Conservation (phyloP, 2,888 invertebrate genomes). For the Thumatha senex region DNA sequence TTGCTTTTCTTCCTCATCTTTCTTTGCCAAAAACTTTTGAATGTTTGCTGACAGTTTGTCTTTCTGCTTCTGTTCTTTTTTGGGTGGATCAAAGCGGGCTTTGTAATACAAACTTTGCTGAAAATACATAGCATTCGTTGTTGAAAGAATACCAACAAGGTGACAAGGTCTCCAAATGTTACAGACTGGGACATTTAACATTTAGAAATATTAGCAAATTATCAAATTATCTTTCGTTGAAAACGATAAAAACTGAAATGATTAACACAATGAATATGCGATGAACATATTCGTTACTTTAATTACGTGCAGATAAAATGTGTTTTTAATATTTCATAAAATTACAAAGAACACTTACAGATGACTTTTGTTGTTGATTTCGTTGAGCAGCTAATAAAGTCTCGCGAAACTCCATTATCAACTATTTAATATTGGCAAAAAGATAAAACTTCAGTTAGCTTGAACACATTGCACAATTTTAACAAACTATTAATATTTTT, state of each 20-base stretch:
- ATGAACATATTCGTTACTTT: no score
- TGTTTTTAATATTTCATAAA: no score
- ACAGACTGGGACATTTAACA: background rate
- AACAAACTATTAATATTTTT: conserved; percentile 65
- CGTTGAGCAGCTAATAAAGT: conserved; percentile 76
- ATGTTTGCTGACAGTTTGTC: conserved; percentile 89
- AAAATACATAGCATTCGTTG: conserved; percentile 14
- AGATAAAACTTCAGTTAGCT: conserved; percentile 28
- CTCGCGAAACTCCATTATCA: conserved; percentile 76
- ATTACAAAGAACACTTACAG: conserved; percentile 57
- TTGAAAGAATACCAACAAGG: conserved; percentile 1
- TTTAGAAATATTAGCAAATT: no score
- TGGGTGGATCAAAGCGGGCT: conserved; percentile 91
- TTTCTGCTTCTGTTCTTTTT: conserved; percentile 88
- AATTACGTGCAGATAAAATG: no score
- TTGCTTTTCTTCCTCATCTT: conserved; percentile 90
- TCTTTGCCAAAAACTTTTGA: conserved; percentile 91
- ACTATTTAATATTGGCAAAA: conserved; percentile 18
- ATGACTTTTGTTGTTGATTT: conserved; percentile 82
- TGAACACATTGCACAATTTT: conserved; percentile 50
- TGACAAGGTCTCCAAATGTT: background rate
- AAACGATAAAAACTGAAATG: no score
- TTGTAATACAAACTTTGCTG: conserved; percentile 85
- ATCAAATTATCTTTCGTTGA: no score
- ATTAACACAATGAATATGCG: no score